Percentiles rank a stretch among this genome's conserved stretches.
Evolutionary conservation across 2,888 invertebrate genomes (phyloP).

Genomic region (Conistra vaccinii): DNA sequence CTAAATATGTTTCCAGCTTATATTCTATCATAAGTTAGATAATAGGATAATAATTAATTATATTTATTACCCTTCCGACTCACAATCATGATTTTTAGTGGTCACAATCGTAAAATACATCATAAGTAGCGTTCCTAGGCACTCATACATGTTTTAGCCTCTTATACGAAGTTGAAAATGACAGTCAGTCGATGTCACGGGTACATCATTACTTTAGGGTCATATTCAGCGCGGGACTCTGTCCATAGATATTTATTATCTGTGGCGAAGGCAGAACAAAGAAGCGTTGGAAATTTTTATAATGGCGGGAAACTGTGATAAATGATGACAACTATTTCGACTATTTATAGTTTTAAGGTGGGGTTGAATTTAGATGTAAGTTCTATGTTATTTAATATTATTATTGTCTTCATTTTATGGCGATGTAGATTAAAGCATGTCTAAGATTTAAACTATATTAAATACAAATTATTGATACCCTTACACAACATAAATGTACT

Average conservation of each 20-base stretch:
- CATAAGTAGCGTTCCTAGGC: slow-evolving; percentile 90
- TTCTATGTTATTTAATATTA: slow-evolving; percentile 66
- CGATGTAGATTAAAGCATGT: slow-evolving; percentile 48
- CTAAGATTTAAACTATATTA: slow-evolving; percentile 16
- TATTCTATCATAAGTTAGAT: slow-evolving; percentile 80
- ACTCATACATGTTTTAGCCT: slow-evolving; percentile 87
- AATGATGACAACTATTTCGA: slow-evolving; percentile 51
- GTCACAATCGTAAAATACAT: slow-evolving; percentile 87
- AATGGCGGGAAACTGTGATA: slow-evolving; percentile 51
- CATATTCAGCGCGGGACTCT: slow-evolving; percentile 70
- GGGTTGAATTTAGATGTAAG: slow-evolving; percentile 56
- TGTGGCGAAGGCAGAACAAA: slow-evolving; percentile 62
- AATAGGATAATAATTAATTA: slow-evolving; percentile 82
- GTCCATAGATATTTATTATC: slow-evolving; percentile 63
- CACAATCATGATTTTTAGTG: slow-evolving; percentile 89
- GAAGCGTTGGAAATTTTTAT: slow-evolving; percentile 58
- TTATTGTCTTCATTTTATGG: slow-evolving; percentile 68
- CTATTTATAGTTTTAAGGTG: slow-evolving; percentile 46
- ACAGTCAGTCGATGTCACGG: slow-evolving; percentile 79
- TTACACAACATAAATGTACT: neutral
- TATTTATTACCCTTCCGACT: slow-evolving; percentile 87
- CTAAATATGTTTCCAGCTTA: slow-evolving; percentile 64
- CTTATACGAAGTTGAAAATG: slow-evolving; percentile 76
- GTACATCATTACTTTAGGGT: slow-evolving; percentile 76
- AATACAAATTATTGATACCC: neutral